A percentile compares a stretch with the other conserved stretches of the same genome.
Evolutionary conservation across 2,888 invertebrate genomes (phyloP).

Genomic region (Erebia epiphron): DNA sequence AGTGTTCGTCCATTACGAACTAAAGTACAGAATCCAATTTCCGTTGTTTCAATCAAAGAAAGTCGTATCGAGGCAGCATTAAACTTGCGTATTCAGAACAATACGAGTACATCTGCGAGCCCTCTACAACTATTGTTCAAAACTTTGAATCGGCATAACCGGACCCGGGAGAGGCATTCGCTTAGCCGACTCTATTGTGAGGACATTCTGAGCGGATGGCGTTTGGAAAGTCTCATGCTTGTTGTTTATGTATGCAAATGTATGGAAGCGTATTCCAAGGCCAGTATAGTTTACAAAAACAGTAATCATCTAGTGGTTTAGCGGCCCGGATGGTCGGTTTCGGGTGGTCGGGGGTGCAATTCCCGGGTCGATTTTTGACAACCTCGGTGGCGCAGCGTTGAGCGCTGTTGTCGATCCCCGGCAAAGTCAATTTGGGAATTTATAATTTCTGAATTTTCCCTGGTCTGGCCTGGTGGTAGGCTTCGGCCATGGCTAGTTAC

Average conservation of each 20-base stretch:
- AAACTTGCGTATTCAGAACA: conserved; percentile 13
- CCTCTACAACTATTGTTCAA: conserved; percentile 26
- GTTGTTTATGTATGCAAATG: background rate
- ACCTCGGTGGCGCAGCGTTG: too few species aligned
- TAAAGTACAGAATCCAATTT: conserved; percentile 15
- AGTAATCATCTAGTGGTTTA: too few species aligned
- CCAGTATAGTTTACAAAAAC: background rate
- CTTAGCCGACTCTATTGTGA: conserved; percentile 23
- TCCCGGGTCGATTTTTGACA: too few species aligned
- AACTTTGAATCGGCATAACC: conserved; percentile 26
- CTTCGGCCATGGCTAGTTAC: too few species aligned
- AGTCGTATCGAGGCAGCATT: conserved; percentile 38
- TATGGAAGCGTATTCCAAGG: background rate
- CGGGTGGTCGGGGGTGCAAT: too few species aligned
- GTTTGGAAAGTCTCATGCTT: conserved; percentile 11
- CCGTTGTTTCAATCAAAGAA: conserved; percentile 41
- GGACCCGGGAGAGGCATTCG: conserved; percentile 21
- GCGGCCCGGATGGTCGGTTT: too few species aligned
- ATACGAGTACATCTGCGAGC: conserved; percentile 17
- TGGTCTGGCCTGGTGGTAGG: too few species aligned
- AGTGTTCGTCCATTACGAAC: too few species aligned
- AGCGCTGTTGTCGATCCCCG: too few species aligned
- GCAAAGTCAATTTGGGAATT: too few species aligned
- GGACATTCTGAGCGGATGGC: background rate
- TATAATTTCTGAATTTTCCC: too few species aligned